Conservation (phyloP, 2,797 vertebrate genomes). For the Orientallactaga sibirica region DNA sequence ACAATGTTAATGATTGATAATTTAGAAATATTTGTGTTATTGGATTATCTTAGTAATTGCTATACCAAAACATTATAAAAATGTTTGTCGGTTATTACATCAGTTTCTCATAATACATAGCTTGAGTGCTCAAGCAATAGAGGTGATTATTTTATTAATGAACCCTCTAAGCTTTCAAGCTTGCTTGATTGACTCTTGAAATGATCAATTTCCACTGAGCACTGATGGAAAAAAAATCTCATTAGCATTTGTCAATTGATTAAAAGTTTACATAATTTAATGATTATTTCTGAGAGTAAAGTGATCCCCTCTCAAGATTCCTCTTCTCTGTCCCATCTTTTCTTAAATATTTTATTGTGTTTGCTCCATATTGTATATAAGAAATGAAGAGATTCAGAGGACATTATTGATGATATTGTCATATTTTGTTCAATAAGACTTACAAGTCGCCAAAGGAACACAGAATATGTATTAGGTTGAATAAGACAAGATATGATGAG, state of each 20-base stretch:
- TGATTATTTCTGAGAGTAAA: not conserved
- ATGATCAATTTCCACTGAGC: not conserved
- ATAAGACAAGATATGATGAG: not conserved
- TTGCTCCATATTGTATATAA: not conserved
- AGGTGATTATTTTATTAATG: not conserved
- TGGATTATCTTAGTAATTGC: not conserved
- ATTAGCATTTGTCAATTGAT: not conserved
- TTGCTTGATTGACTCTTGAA: not conserved
- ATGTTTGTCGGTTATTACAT: not conserved
- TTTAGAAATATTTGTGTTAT: not conserved
- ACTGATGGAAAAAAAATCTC: not conserved
- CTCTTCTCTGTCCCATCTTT: not conserved
- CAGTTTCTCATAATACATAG: not conserved
- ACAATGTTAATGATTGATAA: not conserved
- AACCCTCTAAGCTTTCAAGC: not conserved
- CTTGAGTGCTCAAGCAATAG: not conserved
- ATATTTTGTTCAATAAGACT: not conserved
- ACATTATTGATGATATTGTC: accelerated
- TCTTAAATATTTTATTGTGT: not conserved
- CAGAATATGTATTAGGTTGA: not conserved
- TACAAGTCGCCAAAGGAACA: not conserved
- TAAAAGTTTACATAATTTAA: not conserved
- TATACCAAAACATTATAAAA: not conserved
- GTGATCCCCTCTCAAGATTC: not conserved
- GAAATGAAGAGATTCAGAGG: not conserved